These are phyloP conservation scores for Drosophila lacicola DNA, from an alignment of 2,888 invertebrate genomes.

Conservation along the genomic window DNA sequence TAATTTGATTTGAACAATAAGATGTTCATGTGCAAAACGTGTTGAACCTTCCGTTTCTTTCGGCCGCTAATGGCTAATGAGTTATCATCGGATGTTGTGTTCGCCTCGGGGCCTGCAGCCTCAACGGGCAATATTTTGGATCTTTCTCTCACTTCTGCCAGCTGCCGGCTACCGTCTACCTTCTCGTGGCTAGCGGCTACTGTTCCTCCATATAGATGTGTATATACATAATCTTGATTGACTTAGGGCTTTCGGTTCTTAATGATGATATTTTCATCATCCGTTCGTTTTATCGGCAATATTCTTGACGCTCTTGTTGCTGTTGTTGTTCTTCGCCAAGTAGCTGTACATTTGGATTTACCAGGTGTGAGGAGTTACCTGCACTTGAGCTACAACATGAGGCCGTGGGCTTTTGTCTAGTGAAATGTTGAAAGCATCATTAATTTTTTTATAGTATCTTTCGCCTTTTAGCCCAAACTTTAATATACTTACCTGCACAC, in stretches of 20 bases:
- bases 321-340: conserved; percentile 19
- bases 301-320: conserved; percentile 43
- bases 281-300: conserved; percentile 66
- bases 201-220: conserved; percentile 12
- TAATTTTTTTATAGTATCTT: conserved; percentile 61
- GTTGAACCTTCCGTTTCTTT: conserved; percentile 12
- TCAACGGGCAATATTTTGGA: conserved; percentile 27
- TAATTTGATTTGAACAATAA: conserved; percentile 22
- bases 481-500: conserved; percentile 45
- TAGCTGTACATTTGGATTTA: conserved; percentile 66
- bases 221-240: conserved; percentile 61
- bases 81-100: conserved; percentile 58
- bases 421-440: conserved; percentile 79
- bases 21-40: conserved; percentile 37
- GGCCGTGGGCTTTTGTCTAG: conserved; percentile 63
- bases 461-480: conserved; percentile 58
- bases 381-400: conserved; percentile 56
- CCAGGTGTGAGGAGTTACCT: conserved; percentile 52
- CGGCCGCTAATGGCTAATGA: conserved; percentile 43
- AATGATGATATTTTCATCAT: conserved; percentile 74
- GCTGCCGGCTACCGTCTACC: conserved; percentile 18
- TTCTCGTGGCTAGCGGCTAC: conserved; percentile 25
- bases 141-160: conserved; percentile 20
- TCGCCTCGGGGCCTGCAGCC: conserved; percentile 36
- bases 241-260: conserved; percentile 59